Evolutionary conservation across 2,797 vertebrate species (phyloP).

Genomic region (Euphonia xanthogaster): DNA sequence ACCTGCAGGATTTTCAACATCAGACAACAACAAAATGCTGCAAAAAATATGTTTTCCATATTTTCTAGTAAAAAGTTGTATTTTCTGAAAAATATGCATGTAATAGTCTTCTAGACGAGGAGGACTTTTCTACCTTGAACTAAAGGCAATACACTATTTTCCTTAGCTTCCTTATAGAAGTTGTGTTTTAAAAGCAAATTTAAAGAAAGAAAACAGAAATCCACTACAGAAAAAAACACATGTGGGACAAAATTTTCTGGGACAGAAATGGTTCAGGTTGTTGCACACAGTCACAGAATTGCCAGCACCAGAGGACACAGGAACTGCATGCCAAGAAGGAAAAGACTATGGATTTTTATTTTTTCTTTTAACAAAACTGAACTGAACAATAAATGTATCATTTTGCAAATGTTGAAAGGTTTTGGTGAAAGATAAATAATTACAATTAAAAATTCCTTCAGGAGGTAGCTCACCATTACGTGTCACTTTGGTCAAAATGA

Average conservation of each 20-base stretch:
- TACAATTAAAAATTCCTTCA: not conserved
- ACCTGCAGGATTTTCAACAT: not conserved
- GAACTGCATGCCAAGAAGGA: not conserved
- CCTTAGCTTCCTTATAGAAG: not conserved
- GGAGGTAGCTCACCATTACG: not conserved
- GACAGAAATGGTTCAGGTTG: not conserved
- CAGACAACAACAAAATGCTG: not conserved
- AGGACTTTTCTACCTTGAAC: not conserved
- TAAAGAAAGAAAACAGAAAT: not conserved
- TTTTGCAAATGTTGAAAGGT: not conserved
- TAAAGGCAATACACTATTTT: not conserved
- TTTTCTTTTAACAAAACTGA: not conserved
- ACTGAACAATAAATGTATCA: fast-evolving
- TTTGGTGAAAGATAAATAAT: not conserved
- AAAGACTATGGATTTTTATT: not conserved
- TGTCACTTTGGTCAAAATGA: not conserved
- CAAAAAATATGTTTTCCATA: not conserved
- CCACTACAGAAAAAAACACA: not conserved
- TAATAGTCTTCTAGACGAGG: not conserved
- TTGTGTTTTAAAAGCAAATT: not conserved
- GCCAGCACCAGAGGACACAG: not conserved
- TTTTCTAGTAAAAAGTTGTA: not conserved
- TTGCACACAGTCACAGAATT: not conserved
- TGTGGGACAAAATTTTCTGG: not conserved
- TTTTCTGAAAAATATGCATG: not conserved